Evolutionary conservation across 2,113 vertebrate genomes (phyloP).

Genomic region (Hucho hucho): DNA sequence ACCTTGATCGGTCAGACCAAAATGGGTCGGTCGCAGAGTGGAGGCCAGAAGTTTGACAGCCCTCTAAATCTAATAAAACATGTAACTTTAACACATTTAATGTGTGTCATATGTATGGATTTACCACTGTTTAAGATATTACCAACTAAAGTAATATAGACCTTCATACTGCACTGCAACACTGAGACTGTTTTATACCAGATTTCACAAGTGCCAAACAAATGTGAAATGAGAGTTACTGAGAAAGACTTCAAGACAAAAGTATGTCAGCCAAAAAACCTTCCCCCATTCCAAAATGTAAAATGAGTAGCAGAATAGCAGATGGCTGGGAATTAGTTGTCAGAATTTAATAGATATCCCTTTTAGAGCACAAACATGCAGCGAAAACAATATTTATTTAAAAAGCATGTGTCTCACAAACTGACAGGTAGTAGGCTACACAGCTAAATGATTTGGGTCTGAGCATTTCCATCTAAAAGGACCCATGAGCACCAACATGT

Average conservation of each 20-base stretch:
- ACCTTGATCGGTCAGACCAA: neutral
- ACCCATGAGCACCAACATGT: too few relatives aligned
- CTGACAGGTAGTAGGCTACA: neutral
- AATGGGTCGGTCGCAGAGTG: neutral
- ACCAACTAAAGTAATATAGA: too few relatives aligned
- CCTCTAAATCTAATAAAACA: too few relatives aligned
- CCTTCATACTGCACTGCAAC: too few relatives aligned
- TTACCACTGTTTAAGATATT: too few relatives aligned
- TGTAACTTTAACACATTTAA: too few relatives aligned
- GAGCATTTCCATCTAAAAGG: too few relatives aligned
- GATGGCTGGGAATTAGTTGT: neutral
- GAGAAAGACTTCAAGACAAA: too few relatives aligned
- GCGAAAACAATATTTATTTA: neutral
- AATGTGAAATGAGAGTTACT: neutral
- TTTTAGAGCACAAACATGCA: neutral
- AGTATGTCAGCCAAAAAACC: too few relatives aligned
- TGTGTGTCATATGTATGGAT: too few relatives aligned
- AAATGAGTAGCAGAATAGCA: neutral
- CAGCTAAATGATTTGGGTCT: neutral
- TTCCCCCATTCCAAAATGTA: neutral
- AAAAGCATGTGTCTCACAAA: too few relatives aligned
- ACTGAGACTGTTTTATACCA: neutral
- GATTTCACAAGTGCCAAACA: neutral
- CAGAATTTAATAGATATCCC: neutral
- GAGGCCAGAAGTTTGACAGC: neutral